These are phyloP conservation scores for Cercocebus atys DNA, from an alignment of 2,113 vertebrate genomes.

Conservation along the genomic window DNA sequence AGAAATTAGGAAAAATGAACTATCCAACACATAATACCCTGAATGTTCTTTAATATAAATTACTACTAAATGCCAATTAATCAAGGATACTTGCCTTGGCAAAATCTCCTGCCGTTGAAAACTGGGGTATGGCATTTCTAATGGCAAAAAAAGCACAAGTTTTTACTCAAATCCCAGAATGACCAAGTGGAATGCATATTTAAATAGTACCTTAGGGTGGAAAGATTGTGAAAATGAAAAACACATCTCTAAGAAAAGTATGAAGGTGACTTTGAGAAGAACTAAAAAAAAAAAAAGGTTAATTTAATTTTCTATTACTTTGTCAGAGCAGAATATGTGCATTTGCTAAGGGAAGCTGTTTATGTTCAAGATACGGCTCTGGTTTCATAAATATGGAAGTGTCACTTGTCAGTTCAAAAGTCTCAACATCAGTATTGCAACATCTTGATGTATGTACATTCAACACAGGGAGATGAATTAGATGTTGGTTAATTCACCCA, in stretches of 20 bases:
- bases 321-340: background rate
- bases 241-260: background rate
- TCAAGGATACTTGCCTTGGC: background rate
- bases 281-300: background rate
- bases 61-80: background rate
- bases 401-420: background rate
- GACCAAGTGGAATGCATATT: background rate
- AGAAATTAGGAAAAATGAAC: slow-evolving; percentile 25
- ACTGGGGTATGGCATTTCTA: background rate
- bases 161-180: background rate
- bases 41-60: background rate
- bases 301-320: background rate
- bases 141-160: background rate
- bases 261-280: background rate
- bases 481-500: background rate
- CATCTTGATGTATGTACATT: background rate
- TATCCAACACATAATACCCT: background rate
- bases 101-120: slow-evolving; percentile 19
- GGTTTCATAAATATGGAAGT: background rate
- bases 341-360: background rate
- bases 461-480: background rate
- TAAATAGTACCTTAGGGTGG: background rate
- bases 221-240: background rate
- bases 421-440: background rate
- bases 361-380: background rate